Evolutionary conservation across 2,888 invertebrate genomes (phyloP), one percentile per base, ranked within the genome.

Genomic region (Nysson spinosus): DNA sequence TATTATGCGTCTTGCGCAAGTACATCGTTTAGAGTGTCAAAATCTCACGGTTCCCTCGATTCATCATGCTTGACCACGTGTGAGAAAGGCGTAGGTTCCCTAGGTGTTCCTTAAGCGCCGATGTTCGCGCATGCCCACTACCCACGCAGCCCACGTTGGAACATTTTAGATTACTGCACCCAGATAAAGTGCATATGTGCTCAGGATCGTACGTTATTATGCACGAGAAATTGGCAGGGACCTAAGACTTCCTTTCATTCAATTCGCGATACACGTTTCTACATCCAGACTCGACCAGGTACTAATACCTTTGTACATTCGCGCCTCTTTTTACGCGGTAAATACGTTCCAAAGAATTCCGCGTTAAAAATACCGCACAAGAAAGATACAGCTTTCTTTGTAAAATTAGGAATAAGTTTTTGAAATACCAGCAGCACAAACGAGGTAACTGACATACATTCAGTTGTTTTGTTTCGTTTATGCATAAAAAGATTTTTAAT

Each of bases 41-140:
- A 72, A 70, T 70, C 63, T 19, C 30, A 56, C 35, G 55, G 30
- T 55, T 68, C 64, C 55, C 47, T 58, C 73, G 54, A 74, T 78
- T 71, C 66, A 66, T 71, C 75, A 65, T 35, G 54, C 17, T 28
- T 28, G 62, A 60, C 28, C 54, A 43, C 46, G 34, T 54, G 66
- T 28, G 47, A 68, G 68, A 72, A 51, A 73, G 28, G 75, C 72
- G 74, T 79, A 61, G 79, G 74, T 50, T 32, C 42, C 9, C 39
- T 46, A 70, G 56, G 69, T 68, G 71, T 80, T 77, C 68, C 78
- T 73, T 67, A 66, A 78, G 70, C 69, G 58, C 24, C 65, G 68
- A 65, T 69, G 68, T 66, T 66, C 75, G 67, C 49, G 42, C 55
- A 54, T 35, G 52, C 76, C 72, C 66, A 76, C 78, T 35, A 55